These are phyloP conservation scores for Microctenopoma lineatum DNA, from an alignment of 2,797 vertebrate genomes.

Conservation along the genomic window DNA sequence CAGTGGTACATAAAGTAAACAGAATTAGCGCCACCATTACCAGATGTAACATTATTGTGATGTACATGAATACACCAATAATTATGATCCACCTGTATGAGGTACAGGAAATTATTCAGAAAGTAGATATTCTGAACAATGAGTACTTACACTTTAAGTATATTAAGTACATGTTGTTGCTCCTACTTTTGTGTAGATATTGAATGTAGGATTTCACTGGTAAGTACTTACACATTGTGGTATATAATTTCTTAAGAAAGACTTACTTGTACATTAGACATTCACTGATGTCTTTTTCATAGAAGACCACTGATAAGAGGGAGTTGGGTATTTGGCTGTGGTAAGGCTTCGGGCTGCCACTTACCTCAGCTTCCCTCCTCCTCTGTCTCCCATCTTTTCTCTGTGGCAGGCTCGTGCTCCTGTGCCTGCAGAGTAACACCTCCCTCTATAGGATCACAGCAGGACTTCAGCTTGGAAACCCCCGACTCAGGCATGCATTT, in stretches of 20 bases:
- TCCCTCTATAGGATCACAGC: conserved; percentile 67
- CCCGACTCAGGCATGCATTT: conserved; percentile 14
- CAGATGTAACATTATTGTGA: not conserved
- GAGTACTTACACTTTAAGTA: not conserved
- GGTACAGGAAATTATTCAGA: not conserved
- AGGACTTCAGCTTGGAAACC: conserved; percentile 45
- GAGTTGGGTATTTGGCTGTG: conserved; percentile 21
- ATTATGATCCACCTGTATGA: not conserved
- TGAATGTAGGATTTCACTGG: no score
- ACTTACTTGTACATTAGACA: not conserved
- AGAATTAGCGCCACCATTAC: not conserved
- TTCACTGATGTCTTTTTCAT: not conserved
- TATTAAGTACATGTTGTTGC: not conserved
- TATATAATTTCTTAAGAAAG: not conserved
- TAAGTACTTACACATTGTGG: not conserved
- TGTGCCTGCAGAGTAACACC: conserved; percentile 57
- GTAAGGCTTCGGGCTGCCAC: conserved; percentile 62
- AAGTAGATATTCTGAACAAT: no score
- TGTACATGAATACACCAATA: not conserved
- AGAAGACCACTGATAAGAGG: not conserved
- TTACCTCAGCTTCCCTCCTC: conserved; percentile 80
- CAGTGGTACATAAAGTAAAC: not conserved
- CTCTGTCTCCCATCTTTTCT: conserved; percentile 29
- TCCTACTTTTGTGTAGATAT: no score
- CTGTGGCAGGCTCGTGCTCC: not conserved